These are phyloP conservation scores for Styela plicata DNA, from an alignment of 23 tunicate genomes.

Conservation along the genomic window DNA sequence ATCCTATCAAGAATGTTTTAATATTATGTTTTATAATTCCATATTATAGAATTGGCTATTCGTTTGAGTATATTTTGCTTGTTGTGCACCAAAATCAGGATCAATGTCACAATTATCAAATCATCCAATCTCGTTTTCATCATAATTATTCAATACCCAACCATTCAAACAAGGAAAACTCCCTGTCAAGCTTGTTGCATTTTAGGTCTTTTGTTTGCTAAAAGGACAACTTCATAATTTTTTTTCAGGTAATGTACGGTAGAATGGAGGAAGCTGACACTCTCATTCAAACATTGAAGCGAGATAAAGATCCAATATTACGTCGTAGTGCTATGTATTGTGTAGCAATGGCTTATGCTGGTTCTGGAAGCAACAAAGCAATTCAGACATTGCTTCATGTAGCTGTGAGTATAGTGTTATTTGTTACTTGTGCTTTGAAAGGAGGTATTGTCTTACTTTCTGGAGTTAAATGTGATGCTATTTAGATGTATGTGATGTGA, in stretches of 20 bases:
- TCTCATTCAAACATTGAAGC: slow-evolving; percentile 69
- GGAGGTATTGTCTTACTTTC: no score
- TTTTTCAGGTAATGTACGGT: slow-evolving; percentile 68
- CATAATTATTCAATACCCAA: not conserved
- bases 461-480: no score
- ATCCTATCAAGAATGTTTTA: no score
- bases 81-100: no score
- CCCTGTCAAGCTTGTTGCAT: not conserved
- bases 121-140: not conserved
- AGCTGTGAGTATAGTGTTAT: slow-evolving; percentile 82
- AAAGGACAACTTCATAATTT: not conserved
- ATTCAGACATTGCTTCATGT: slow-evolving; percentile 90
- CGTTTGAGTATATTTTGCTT: no score
- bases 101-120: no score
- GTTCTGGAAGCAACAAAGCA: slow-evolving; percentile 95
- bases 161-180: not conserved
- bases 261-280: slow-evolving; percentile 97
- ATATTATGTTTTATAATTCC: no score
- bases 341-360: slow-evolving; percentile 99
- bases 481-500: no score
- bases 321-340: slow-evolving; percentile 94
- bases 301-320: slow-evolving; percentile 90
- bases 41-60: no score
- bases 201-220: not conserved
- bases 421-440: no score